phyloP scores from a whole-genome alignment of 2,888 invertebrate species.

The Yponomeuta evonymella region DNA sequence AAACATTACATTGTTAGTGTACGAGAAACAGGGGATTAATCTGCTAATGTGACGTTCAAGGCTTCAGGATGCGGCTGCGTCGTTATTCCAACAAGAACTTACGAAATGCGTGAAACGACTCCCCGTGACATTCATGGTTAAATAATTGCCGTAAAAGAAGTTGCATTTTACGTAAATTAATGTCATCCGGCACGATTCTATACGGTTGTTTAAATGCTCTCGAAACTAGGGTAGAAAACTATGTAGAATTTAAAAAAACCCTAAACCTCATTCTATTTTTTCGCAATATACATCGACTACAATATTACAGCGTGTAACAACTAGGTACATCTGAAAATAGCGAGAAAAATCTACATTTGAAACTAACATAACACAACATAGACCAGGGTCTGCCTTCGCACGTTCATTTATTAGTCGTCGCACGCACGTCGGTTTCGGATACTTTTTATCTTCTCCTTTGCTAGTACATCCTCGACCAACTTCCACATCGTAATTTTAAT shows the following conservation, averaged over 20 bases:
- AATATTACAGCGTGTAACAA: not conserved
- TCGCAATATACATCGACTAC: not conserved
- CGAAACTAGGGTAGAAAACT: not conserved
- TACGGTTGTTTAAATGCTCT: not conserved
- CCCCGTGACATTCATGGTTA: conserved; percentile 9
- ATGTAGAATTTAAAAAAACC: not conserved
- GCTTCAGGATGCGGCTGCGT: not conserved
- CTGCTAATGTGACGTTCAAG: not conserved
- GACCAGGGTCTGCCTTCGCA: too few relatives aligned
- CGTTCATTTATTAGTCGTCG: too few relatives aligned
- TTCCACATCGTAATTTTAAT: too few relatives aligned
- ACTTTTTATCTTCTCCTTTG: too few relatives aligned
- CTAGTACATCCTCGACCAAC: too few relatives aligned
- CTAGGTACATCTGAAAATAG: too few relatives aligned
- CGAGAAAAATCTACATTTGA: too few relatives aligned
- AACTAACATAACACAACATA: too few relatives aligned
- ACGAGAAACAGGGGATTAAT: too few relatives aligned
- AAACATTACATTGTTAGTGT: too few relatives aligned
- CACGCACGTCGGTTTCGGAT: too few relatives aligned
- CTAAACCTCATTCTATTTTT: not conserved
- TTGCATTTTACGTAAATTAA: conserved; percentile 3
- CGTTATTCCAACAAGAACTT: not conserved
- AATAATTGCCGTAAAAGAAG: conserved; percentile 10
- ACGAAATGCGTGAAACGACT: conserved; percentile 11
- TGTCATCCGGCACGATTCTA: not conserved